Conservation (phyloP, 2,113 vertebrate species). For the Cololabis saira region DNA sequence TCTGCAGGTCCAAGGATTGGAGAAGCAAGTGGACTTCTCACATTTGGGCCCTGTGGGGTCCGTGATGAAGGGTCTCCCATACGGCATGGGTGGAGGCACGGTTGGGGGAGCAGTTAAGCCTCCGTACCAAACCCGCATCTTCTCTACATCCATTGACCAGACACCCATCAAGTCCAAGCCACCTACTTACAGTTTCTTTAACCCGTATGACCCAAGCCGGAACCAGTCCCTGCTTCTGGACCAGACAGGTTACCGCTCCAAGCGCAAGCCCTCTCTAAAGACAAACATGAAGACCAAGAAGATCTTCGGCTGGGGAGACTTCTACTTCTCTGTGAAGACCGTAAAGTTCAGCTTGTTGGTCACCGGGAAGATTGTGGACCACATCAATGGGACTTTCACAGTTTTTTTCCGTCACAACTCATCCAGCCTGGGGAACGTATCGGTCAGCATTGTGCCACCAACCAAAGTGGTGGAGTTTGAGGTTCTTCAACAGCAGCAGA, state of each 20-base stretch:
- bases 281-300: conserved; percentile 90
- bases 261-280: conserved; percentile 90
- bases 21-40: conserved; percentile 88
- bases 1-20: conserved; percentile 84
- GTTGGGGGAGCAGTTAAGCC: conserved; percentile 79
- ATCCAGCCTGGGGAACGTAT: conserved; percentile 93
- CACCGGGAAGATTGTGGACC: conserved; percentile 92
- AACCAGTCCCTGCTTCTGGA: conserved; percentile 83
- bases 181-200: conserved; percentile 77
- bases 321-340: conserved; percentile 95
- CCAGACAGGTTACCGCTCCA: conserved; percentile 83
- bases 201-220: conserved; percentile 83
- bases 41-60: conserved; percentile 82
- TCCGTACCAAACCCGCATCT: conserved; percentile 79
- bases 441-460: conserved; percentile 93
- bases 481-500: conserved; percentile 82
- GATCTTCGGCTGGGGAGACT: conserved; percentile 98
- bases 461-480: conserved; percentile 93
- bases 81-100: conserved; percentile 72
- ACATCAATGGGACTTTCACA: conserved; percentile 97
- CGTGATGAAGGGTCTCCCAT: conserved; percentile 83
- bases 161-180: conserved; percentile 81
- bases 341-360: conserved; percentile 90
- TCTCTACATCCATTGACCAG: conserved; percentile 77
- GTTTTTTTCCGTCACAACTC: conserved; percentile 98